A percentile compares a stretch with the other conserved stretches of the same genome.
These are phyloP conservation scores for Drosophila ercepeae DNA, from an alignment of 1,140 invertebrate genomes.

Conservation along the genomic window DNA sequence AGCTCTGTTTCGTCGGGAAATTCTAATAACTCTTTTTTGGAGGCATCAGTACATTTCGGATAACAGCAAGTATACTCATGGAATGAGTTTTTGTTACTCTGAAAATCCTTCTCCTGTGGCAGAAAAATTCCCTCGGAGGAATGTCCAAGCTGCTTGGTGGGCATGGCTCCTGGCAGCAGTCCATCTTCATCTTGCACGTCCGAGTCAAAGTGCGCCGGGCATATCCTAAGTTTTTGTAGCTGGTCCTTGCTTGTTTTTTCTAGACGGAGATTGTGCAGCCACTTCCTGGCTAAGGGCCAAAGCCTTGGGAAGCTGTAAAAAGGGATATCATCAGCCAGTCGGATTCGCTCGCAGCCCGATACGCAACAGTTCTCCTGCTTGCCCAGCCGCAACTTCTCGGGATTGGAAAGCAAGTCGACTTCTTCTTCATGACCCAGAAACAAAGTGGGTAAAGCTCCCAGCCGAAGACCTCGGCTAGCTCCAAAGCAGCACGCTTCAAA, in stretches of 20 bases:
- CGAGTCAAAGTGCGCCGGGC: constrained; percentile 55
- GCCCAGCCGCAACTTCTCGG: constrained; percentile 12
- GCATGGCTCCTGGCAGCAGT: background rate
- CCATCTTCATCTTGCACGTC: constrained; percentile 26
- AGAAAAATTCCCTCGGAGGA: constrained; percentile 29
- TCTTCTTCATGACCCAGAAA: constrained; percentile 46
- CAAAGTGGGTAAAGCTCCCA: constrained; percentile 58
- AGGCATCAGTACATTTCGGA: constrained; percentile 52
- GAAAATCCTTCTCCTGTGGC: background rate
- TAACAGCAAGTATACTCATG: constrained; percentile 38
- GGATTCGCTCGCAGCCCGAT: constrained; percentile 30
- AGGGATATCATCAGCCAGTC: constrained; percentile 12
- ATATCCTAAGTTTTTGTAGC: constrained; percentile 38
- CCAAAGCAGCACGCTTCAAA: constrained; percentile 64
- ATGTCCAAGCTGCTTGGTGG: constrained; percentile 9
- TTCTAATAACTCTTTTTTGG: constrained; percentile 26
- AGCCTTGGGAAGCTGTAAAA: constrained; percentile 48
- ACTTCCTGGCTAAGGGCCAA: constrained; percentile 42
- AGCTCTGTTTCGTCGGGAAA: constrained; percentile 30
- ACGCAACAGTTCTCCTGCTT: constrained; percentile 51
- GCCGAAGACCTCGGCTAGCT: constrained; percentile 30
- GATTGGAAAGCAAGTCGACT: constrained; percentile 43
- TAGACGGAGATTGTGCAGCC: constrained; percentile 59
- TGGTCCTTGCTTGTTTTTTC: constrained; percentile 6
- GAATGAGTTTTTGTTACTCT: background rate